Evolutionary conservation across 2,888 invertebrate species (phyloP), one percentile per base, ranked within the genome.

Genomic region (Escarpia spicata): DNA sequence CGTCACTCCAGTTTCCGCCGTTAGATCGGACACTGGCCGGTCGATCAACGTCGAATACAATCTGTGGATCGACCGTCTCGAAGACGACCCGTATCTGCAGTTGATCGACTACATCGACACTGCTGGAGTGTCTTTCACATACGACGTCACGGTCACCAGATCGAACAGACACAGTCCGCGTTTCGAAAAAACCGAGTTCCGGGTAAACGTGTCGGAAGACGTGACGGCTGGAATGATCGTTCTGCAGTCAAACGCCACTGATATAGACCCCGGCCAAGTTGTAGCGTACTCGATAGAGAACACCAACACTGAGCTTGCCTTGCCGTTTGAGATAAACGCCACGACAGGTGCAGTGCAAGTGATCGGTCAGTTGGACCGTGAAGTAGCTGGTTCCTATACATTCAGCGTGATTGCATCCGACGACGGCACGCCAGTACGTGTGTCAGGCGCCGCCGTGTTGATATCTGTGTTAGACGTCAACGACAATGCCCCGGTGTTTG

Each of bases 401-500:
- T 12, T 93, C 8, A 52, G 89, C 26, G 92, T 93, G 43, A 37
- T 92, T 3, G 93, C 92, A 12, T 90, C 12, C 15, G 93, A 93
- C 52, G 90, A 90, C 43, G 92, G 93, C 19, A 91, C 91, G 3
- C 92, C 92, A 10, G 45, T 75, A 44, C 43, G 90, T 44, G 91
- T 92, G 12, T 92, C 92, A 37, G 92, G 89, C 26, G 90, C 92
- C 9, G 91, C 92, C n/a, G 89, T 93, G 26, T n/a, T 90, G 43
- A 43, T 93, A 19, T 60, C 43, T 10, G 90, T 93, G 37, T 31
- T 44, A 2, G 93, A 93, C 91, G 92, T 92, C 19, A 93, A 93
- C 52, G 93, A 93, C 91, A 93, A 93, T 44, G 91, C 92, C 37
- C 93, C 93, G 31, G 44, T 45, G 31, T 91, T 93, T 58, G 89